These are phyloP conservation scores for Diarsia dahlii DNA, from an alignment of 2,888 invertebrate genomes.

Conservation along the genomic window DNA sequence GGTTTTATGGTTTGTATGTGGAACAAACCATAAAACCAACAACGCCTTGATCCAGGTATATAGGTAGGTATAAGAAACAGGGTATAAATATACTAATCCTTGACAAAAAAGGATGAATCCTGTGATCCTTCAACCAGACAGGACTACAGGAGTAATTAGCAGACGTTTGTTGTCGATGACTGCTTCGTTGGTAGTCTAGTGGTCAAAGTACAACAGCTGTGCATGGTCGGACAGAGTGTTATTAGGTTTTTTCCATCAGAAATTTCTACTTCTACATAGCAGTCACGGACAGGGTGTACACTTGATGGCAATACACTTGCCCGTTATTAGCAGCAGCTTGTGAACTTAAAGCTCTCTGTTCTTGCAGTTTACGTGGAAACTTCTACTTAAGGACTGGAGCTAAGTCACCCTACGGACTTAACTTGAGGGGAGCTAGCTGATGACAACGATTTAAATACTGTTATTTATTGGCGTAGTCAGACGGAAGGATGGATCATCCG, in stretches of 20 bases:
- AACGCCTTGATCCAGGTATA: too few species aligned
- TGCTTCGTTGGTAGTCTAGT: background rate
- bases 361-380: constrained; percentile 79
- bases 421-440: constrained; percentile 73
- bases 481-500: background rate
- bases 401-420: constrained; percentile 75
- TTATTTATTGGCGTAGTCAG: background rate
- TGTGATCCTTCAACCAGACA: background rate
- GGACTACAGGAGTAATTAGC: too few species aligned
- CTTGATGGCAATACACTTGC: too few species aligned
- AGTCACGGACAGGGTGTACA: too few species aligned
- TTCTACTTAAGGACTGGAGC: constrained; percentile 80
- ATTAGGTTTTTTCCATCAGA: too few species aligned
- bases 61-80: background rate
- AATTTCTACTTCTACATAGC: too few species aligned
- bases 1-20: background rate
- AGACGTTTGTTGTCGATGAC: too few species aligned
- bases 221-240: too few species aligned
- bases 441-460: background rate
- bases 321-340: background rate
- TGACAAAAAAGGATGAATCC: background rate
- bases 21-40: too few species aligned
- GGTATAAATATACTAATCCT: background rate
- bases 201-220: background rate
- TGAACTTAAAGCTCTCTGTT: background rate